These are phyloP conservation scores for Drosophila austrosaltans DNA, from an alignment of 2,888 invertebrate genomes.

Conservation along the genomic window DNA sequence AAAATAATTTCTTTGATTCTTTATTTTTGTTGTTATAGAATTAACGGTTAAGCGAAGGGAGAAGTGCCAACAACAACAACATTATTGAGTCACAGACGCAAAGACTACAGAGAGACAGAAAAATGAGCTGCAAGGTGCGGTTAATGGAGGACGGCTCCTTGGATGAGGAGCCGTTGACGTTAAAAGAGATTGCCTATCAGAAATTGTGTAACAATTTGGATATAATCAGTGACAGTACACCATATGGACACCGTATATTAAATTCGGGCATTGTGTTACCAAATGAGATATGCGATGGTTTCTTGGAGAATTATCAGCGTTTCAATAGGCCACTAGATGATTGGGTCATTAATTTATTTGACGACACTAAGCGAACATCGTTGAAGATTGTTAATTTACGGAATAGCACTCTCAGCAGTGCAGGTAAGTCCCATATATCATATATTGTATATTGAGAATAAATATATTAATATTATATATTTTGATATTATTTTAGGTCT, in stretches of 20 bases:
- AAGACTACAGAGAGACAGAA: slow-evolving; percentile 24
- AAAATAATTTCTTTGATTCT: background rate
- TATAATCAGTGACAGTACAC: slow-evolving; percentile 76
- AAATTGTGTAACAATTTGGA: slow-evolving; percentile 82
- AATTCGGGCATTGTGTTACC: slow-evolving; percentile 87
- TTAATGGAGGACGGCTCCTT: slow-evolving; percentile 83
- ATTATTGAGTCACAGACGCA: slow-evolving; percentile 26
- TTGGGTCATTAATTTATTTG: slow-evolving; percentile 88
- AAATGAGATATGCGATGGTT: slow-evolving; percentile 88
- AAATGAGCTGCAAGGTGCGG: slow-evolving; percentile 83
- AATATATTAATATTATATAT: background rate
- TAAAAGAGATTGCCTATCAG: slow-evolving; percentile 82
- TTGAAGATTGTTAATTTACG: slow-evolving; percentile 88
- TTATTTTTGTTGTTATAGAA: no score
- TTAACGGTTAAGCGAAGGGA: slow-evolving; percentile 4
- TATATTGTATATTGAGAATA: background rate
- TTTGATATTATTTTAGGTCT: slow-evolving; percentile 81
- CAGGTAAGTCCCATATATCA: slow-evolving; percentile 83
- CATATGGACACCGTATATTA: slow-evolving; percentile 81
- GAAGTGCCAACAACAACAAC: background rate
- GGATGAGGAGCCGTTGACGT: slow-evolving; percentile 83
- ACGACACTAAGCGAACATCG: slow-evolving; percentile 87
- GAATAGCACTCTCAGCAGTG: slow-evolving; percentile 89
- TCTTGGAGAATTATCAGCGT: slow-evolving; percentile 83
- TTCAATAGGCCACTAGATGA: slow-evolving; percentile 86